Percentiles rank a stretch among this genome's conserved stretches.
Conservation (phyloP, 2,797 vertebrate genomes). For the Neopelma chrysocephalum region DNA sequence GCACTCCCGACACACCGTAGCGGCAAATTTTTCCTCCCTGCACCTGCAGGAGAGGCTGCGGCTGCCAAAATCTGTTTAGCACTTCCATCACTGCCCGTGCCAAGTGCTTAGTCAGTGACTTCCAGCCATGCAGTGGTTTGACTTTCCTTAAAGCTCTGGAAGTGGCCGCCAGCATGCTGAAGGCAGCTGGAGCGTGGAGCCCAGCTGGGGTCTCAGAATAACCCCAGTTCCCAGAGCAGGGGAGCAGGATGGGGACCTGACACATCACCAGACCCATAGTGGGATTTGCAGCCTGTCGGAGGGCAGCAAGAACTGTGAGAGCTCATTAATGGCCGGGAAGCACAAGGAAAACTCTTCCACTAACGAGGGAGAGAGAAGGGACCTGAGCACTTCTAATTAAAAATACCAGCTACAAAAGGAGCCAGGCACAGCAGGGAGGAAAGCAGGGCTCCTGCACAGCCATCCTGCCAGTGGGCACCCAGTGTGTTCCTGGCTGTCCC, state of each 20-base stretch:
- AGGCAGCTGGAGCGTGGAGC: neutral
- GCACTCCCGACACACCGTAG: neutral
- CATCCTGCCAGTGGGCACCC: rapidly evolving
- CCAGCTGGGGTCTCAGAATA: neutral
- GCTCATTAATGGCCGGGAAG: neutral
- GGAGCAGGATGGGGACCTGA: neutral
- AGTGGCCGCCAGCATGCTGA: neutral
- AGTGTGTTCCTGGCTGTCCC: neutral
- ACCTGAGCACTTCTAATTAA: neutral
- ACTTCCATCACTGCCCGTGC: conserved; percentile 29
- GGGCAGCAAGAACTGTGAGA: neutral
- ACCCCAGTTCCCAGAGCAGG: neutral
- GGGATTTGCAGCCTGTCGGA: neutral
- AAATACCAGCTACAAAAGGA: neutral
- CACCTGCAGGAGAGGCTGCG: conserved; percentile 60
- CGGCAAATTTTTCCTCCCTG: neutral
- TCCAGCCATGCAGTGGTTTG: conserved; percentile 47
- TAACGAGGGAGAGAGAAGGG: neutral
- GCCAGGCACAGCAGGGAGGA: neutral
- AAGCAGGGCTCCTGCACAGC: neutral
- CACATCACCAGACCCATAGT: rapidly evolving
- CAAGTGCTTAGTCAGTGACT: conserved; percentile 66
- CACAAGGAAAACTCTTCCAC: neutral
- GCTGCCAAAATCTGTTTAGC: conserved; percentile 62
- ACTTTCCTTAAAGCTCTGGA: conserved; percentile 50